Evolutionary conservation across 2,113 vertebrate species (phyloP).

Genomic region (Eolophus roseicapilla): DNA sequence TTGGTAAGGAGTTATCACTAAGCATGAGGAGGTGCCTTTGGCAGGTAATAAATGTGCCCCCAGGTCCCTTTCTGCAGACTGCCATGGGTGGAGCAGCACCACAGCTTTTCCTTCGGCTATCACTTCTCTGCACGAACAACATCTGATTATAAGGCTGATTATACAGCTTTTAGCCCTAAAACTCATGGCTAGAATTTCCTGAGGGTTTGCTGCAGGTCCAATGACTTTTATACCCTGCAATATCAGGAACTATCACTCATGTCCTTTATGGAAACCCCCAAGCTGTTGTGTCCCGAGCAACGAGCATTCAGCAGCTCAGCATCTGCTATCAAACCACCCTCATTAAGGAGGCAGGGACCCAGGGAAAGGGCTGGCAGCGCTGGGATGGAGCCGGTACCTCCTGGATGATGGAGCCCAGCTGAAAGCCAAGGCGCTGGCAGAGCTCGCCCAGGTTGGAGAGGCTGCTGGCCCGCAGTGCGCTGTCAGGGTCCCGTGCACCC

Average conservation of each 20-base stretch:
- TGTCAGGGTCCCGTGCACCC: conserved; percentile 80
- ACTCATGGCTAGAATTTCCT: not conserved
- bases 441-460: conserved; percentile 94
- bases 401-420: conserved; percentile 84
- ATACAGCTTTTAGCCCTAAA: not conserved
- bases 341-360: fast-evolving
- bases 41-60: not conserved
- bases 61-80: not conserved
- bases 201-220: not conserved
- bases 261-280: not conserved
- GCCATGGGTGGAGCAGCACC: not conserved
- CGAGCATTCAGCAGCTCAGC: not conserved
- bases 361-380: not conserved
- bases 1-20: not conserved
- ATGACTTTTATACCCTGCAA: not conserved
- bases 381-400: conserved; percentile 77
- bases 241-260: not conserved
- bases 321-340: not conserved
- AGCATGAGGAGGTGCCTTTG: not conserved
- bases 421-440: conserved; percentile 85
- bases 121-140: not conserved
- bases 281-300: not conserved
- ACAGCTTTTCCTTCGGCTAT: not conserved
- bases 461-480: conserved; percentile 85
- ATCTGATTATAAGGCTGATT: not conserved